phyloP scores from a whole-genome alignment of 2,797 vertebrate genomes.

The Galaxias olidus region DNA sequence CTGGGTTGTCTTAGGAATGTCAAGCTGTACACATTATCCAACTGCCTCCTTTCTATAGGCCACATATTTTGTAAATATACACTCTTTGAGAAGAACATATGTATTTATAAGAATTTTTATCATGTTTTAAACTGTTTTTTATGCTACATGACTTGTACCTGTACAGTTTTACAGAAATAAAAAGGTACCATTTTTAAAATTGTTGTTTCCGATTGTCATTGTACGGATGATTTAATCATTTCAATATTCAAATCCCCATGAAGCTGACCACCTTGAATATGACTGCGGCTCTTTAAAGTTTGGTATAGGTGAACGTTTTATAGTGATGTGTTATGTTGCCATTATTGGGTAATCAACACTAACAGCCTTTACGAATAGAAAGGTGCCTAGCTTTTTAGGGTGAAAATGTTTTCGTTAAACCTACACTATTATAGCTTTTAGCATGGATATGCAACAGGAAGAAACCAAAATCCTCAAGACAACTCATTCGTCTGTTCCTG shows the following conservation, averaged over 20 bases:
- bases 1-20: slow-evolving; percentile 60
- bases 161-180: slow-evolving; percentile 70
- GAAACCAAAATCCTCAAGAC: slow-evolving; percentile 20
- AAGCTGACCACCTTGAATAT: too few relatives aligned
- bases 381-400: too few relatives aligned
- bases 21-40: slow-evolving; percentile 70
- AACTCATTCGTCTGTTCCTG: slow-evolving; percentile 27
- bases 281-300: too few relatives aligned
- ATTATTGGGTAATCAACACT: too few relatives aligned
- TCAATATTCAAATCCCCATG: too few relatives aligned
- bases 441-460: slow-evolving; percentile 30
- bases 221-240: not conserved
- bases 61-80: slow-evolving; percentile 86
- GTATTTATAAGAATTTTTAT: slow-evolving; percentile 84
- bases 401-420: too few relatives aligned
- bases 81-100: slow-evolving; percentile 84
- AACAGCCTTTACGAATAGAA: too few relatives aligned
- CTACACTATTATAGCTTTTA: not conserved
- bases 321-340: too few relatives aligned
- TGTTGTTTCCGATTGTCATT: slow-evolving; percentile 14
- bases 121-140: slow-evolving; percentile 72
- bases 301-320: too few relatives aligned
- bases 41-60: slow-evolving; percentile 67
- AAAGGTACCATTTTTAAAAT: slow-evolving; percentile 58
- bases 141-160: slow-evolving; percentile 44